Conservation (phyloP, 2,797 vertebrate genomes). For the Gambusia yucatana region DNA sequence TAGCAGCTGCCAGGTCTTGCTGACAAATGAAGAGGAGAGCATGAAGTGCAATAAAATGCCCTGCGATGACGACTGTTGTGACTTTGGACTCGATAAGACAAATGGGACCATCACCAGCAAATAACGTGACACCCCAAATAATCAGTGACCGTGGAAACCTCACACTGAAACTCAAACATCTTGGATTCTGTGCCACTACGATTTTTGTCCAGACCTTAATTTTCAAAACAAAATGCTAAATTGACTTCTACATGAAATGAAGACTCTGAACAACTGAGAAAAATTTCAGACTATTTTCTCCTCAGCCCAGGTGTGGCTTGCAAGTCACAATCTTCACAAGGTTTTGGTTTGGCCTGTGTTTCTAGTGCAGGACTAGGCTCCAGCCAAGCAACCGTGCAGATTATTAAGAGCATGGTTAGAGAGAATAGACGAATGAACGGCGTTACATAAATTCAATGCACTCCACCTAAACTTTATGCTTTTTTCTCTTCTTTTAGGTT, state of each 20-base stretch:
- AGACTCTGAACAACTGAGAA: neutral
- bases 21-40: neutral
- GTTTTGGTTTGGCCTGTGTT: neutral
- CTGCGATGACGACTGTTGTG: neutral
- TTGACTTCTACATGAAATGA: neutral
- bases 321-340: neutral
- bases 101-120: neutral
- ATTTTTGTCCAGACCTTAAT: neutral
- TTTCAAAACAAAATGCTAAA: neutral
- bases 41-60: neutral
- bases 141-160: neutral
- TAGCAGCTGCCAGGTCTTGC: neutral
- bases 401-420: no score
- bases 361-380: no score
- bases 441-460: no score
- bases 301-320: no score
- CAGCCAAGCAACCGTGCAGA: no score
- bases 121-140: neutral
- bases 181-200: neutral
- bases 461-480: no score
- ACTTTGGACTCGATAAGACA: neutral
- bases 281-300: no score
- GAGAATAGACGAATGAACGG: no score
- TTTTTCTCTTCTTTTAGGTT: no score
- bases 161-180: neutral